Percentiles rank a stretch among this genome's conserved stretches.
Conservation (phyloP, 2,888 invertebrate species). For the Diarsia rubi region DNA sequence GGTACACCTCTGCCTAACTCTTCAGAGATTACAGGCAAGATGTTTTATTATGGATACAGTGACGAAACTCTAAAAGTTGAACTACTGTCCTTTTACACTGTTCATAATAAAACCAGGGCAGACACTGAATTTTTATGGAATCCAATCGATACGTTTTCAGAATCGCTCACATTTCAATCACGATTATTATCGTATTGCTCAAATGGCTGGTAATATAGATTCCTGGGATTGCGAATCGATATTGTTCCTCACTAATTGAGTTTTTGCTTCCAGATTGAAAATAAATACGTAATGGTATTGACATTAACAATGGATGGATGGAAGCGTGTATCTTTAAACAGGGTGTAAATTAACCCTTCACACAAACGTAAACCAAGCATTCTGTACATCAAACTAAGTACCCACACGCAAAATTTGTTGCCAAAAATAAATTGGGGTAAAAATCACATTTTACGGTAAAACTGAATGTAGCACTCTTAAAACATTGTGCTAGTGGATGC, state of each 20-base stretch:
- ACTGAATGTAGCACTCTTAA: too few species aligned
- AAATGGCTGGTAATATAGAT: conserved; percentile 27
- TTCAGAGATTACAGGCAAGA: background rate
- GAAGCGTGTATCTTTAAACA: too few species aligned
- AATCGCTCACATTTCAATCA: conserved; percentile 41
- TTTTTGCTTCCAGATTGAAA: background rate
- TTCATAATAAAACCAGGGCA: background rate
- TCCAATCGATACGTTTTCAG: conserved; percentile 29
- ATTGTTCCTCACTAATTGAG: conserved; percentile 19
- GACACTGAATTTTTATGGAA: conserved; percentile 48
- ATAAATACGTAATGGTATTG: background rate
- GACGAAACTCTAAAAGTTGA: conserved; percentile 5
- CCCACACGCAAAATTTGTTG: too few species aligned
- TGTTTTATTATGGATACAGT: background rate
- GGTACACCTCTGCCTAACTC: too few species aligned
- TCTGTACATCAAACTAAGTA: too few species aligned
- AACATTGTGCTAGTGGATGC: too few species aligned
- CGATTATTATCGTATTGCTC: conserved; percentile 43
- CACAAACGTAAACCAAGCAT: too few species aligned
- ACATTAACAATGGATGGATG: too few species aligned
- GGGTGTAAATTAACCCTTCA: too few species aligned
- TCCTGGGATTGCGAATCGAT: conserved; percentile 6
- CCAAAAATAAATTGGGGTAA: too few species aligned
- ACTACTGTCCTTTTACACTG: conserved; percentile 19
- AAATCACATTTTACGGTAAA: too few species aligned